phyloP scores from a whole-genome alignment of 2,888 invertebrate genomes.

The Monochamus alternatus region DNA sequence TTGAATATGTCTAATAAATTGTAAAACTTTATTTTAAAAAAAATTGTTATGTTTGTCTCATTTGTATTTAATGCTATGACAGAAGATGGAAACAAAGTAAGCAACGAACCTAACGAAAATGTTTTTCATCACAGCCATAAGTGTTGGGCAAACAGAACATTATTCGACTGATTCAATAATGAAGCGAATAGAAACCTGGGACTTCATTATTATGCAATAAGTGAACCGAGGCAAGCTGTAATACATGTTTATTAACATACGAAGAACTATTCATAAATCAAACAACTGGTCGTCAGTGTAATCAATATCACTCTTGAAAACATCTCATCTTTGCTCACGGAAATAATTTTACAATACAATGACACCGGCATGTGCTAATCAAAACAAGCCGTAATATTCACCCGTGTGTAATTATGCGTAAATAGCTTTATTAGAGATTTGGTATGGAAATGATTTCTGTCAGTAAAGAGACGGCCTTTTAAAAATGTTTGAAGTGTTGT shows the following conservation, averaged over 20 bases:
- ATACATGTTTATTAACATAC: constrained; percentile 54
- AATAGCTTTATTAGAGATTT: constrained; percentile 33
- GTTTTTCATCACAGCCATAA: too few relatives aligned
- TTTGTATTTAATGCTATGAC: too few relatives aligned
- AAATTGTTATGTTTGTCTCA: too few relatives aligned
- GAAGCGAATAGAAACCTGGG: constrained; percentile 18
- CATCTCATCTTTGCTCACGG: constrained; percentile 31
- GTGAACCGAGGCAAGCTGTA: constrained; percentile 45
- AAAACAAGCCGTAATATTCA: constrained; percentile 21
- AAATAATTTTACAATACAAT: constrained; percentile 36
- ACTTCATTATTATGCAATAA: constrained; percentile 40
- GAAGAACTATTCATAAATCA: constrained; percentile 53
- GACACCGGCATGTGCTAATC: constrained; percentile 28
- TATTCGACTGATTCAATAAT: background rate
- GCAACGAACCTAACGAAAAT: too few relatives aligned
- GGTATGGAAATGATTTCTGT: constrained; percentile 28
- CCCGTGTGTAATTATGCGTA: constrained; percentile 32
- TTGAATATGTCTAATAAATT: too few relatives aligned
- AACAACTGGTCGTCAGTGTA: constrained; percentile 53
- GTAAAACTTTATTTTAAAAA: too few relatives aligned
- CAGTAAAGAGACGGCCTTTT: constrained; percentile 9
- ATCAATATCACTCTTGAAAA: constrained; percentile 51
- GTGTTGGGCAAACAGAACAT: too few relatives aligned
- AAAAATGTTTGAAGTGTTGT: constrained; percentile 2
- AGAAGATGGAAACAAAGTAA: too few relatives aligned